Conservation (phyloP, 2,888 invertebrate species). For the Drosophila infuscata region DNA sequence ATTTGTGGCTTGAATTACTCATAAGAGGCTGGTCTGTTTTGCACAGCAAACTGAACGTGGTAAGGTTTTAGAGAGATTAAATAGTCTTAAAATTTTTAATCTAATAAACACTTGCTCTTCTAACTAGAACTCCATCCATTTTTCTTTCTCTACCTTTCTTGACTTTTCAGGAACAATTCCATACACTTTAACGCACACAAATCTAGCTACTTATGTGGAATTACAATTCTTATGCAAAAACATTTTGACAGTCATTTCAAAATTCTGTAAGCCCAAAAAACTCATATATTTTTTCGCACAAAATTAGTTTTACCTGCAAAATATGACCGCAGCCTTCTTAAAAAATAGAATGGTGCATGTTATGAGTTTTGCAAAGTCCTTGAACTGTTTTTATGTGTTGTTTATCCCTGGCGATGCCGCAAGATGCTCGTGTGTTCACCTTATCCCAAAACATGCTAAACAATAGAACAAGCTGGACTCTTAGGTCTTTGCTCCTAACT, state of each 20-base stretch:
- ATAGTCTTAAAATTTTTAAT: not conserved
- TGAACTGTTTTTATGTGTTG: constrained; percentile 74
- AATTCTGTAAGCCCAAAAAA: constrained; percentile 15
- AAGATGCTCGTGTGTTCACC: constrained; percentile 66
- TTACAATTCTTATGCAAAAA: constrained; percentile 10
- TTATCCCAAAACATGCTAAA: constrained; percentile 39
- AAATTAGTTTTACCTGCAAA: constrained; percentile 48
- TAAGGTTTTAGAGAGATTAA: not conserved
- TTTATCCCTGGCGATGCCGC: constrained; percentile 53
- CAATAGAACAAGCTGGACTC: constrained; percentile 42
- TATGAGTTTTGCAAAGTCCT: constrained; percentile 58
- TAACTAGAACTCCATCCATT: not conserved
- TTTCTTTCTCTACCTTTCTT: not conserved
- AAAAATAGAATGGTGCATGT: constrained; percentile 62
- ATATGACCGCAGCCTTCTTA: constrained; percentile 60
- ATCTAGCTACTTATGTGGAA: constrained; percentile 18
- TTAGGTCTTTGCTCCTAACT: constrained; percentile 19
- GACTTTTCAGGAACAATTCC: constrained; percentile 8
- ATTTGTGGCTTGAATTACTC: constrained; percentile 19
- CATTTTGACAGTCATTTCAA: constrained; percentile 22
- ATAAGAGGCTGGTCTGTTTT: not conserved
- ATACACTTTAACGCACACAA: constrained; percentile 16
- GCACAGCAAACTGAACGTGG: not conserved
- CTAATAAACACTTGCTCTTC: not conserved
- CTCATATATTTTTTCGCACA: constrained; percentile 26